Evolutionary conservation across 2,113 vertebrate species (phyloP).

Genomic region (Brachypodius melanocephalos): DNA sequence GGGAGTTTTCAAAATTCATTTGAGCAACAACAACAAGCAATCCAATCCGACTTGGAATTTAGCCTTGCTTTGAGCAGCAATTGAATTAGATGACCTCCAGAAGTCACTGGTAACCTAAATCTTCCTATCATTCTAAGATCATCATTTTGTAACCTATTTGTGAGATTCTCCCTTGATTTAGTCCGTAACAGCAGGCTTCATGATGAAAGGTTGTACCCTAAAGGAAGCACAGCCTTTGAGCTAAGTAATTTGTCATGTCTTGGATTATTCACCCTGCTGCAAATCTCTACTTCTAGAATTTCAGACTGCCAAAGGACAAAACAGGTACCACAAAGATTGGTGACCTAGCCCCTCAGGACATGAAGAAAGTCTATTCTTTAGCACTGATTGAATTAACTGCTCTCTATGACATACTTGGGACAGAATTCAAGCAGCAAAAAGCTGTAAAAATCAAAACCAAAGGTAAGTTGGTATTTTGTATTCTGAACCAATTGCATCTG

Average conservation of each 20-base stretch:
- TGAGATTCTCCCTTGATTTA: not conserved
- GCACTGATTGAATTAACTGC: constrained; percentile 93
- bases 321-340: constrained; percentile 91
- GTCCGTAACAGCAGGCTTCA: not conserved
- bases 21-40: not conserved
- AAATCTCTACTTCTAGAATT: constrained; percentile 79
- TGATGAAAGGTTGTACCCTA: not conserved
- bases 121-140: not conserved
- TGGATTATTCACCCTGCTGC: not conserved
- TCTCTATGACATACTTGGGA: constrained; percentile 84
- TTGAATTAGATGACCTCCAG: not conserved
- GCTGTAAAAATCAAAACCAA: constrained; percentile 87
- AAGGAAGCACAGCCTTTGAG: not conserved
- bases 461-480: constrained; percentile 74
- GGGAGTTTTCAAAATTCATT: not conserved
- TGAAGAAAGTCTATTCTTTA: constrained; percentile 89
- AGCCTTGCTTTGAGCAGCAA: not conserved
- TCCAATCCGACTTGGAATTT: not conserved
- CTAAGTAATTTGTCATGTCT: not conserved
- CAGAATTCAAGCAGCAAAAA: constrained; percentile 90
- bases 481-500: not conserved
- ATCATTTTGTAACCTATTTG: not conserved
- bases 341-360: constrained; percentile 89
- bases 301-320: constrained; percentile 87
- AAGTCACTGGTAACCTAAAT: not conserved